A percentile compares a stretch with the other conserved stretches of the same genome.
phyloP scores from a whole-genome alignment of 2,113 vertebrate genomes.

The Phalacrocorax pelagicus region DNA sequence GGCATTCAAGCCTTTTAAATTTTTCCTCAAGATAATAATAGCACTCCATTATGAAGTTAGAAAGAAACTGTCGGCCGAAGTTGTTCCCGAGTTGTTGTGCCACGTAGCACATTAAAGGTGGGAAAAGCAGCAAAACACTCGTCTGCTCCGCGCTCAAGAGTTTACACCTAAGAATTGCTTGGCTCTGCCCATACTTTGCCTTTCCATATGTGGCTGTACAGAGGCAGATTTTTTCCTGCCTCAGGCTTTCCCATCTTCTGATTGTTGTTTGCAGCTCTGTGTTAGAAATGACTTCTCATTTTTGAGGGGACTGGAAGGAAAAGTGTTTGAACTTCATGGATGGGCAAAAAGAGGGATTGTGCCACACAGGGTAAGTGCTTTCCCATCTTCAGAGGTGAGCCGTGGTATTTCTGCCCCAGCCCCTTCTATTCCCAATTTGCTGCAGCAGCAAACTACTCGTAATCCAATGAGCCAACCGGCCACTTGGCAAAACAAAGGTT shows the following conservation, averaged over 20 bases:
- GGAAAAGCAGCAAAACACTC: background rate
- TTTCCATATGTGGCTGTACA: background rate
- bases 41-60: background rate
- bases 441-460: background rate
- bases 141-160: fast-evolving
- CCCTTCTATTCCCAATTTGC: background rate
- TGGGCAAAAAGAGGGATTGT: background rate
- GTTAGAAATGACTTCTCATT: background rate
- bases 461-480: background rate
- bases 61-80: background rate
- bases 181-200: background rate
- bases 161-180: background rate
- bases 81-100: background rate
- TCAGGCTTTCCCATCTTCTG: background rate
- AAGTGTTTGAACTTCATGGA: background rate
- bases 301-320: background rate
- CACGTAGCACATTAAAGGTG: background rate
- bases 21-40: background rate
- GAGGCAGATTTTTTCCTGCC: background rate
- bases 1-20: background rate
- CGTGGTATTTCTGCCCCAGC: background rate
- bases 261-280: background rate
- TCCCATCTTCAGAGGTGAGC: background rate
- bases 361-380: background rate
- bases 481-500: conserved; percentile 4